Conservation (phyloP, 2,797 vertebrate genomes). For the Gymnothorax reevesii region DNA sequence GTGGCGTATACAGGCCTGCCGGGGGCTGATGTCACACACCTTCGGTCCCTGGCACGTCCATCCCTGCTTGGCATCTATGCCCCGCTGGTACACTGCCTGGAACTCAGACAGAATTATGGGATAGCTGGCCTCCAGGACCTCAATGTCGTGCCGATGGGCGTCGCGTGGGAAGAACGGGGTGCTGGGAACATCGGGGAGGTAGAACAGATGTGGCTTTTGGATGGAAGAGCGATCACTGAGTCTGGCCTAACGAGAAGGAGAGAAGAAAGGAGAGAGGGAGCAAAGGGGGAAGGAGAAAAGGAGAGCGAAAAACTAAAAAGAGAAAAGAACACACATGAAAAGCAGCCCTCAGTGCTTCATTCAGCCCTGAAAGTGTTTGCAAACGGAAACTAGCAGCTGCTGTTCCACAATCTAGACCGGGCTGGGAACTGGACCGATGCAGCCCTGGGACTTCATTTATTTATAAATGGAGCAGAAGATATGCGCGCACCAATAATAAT, state of each 20-base stretch:
- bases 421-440: too few relatives aligned
- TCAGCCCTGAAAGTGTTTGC: background rate
- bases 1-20: background rate
- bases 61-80: conserved; percentile 69
- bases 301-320: too few relatives aligned
- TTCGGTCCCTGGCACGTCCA: conserved; percentile 72
- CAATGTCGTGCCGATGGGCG: conserved; percentile 85
- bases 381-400: too few relatives aligned
- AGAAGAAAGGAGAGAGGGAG: background rate
- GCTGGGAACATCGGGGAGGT: conserved; percentile 84
- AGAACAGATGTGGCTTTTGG: conserved; percentile 84
- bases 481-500: too few relatives aligned
- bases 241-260: conserved; percentile 55
- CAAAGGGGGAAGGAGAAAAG: background rate
- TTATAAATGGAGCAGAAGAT: too few relatives aligned
- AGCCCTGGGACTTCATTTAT: too few relatives aligned
- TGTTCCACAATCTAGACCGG: too few relatives aligned
- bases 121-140: conserved; percentile 80
- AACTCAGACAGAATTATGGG: conserved; percentile 80
- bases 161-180: conserved; percentile 84
- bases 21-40: conserved; percentile 53
- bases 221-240: conserved; percentile 73
- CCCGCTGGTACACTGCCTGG: conserved; percentile 72
- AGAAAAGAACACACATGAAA: background rate
- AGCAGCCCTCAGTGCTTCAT: background rate